Base-by-base conservation (phyloP, 2,888 invertebrate genomes). In the Dynastes tityus region DNA sequence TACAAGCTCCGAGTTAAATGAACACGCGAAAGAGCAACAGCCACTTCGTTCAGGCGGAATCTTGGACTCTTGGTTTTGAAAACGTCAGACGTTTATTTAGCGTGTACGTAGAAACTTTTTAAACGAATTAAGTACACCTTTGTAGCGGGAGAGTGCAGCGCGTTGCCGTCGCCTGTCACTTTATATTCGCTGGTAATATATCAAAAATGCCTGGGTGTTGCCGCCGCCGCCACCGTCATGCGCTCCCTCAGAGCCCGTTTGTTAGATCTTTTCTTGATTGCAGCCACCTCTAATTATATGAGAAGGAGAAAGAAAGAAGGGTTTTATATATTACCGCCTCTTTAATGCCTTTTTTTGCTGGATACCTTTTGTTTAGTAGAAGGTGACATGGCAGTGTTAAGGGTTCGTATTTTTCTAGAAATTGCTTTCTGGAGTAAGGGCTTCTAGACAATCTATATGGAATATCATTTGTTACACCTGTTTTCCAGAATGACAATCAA, bases 111-210 rank as follows among this genome's bases (percentile, higher is more conserved):
- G 45, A 45, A 45, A 45, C 45, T 45, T 63, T 63, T 63, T 63
- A 63, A 63, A 63, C 63, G 63, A 63, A 63, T 63, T 63, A 63
- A 63, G 32, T 63, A 6, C 11, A 63, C 63, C 63, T 63, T 63
- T 63, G 32, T 63, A 29, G 8, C 29, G n/a, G 11, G 32, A 13
- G 32, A 32, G 32, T 63, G 8, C 11, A 45, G 11, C 45, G 45
- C 32, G 27, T 32, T 63, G 63, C 63, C 63, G 63, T 32, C 32
- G 29, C 63, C 63, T 63, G 63, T 63, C 63, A 63, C 29, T 27
- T 63, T 63, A 8, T 13, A 63, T 63, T 63, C 32, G 63, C 63
- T 27, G 29, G 63, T 63, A 63, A 63, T 63, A 63, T 63, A 63
- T 63, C 63, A 63, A 63, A 22, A 32, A 63, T 32, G 63, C 32